Percentiles rank a stretch among this genome's conserved stretches.
Evolutionary conservation across 2,888 invertebrate species (phyloP).

Genomic region (Amiota minor): DNA sequence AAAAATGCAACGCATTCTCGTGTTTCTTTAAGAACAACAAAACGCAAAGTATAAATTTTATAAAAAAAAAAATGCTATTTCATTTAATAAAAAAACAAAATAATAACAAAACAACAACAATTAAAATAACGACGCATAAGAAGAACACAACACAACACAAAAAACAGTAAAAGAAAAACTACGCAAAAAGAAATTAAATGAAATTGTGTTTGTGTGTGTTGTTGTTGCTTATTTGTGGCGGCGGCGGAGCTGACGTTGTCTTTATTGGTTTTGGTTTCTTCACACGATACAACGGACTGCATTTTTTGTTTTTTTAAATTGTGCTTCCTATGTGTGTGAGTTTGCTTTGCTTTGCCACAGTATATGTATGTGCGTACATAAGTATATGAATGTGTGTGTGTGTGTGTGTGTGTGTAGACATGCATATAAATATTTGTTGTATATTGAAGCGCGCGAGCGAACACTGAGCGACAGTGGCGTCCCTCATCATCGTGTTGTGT

Average conservation of each 20-base stretch:
- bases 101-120: too few relatives aligned
- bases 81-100: too few relatives aligned
- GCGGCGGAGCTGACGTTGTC: constrained; percentile 26
- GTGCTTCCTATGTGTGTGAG: too few relatives aligned
- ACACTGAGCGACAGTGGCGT: too few relatives aligned
- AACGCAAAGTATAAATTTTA: neutral
- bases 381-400: neutral
- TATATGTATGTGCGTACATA: neutral
- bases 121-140: too few relatives aligned
- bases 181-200: neutral
- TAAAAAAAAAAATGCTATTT: too few relatives aligned
- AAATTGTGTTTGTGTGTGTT: too few relatives aligned
- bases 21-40: neutral
- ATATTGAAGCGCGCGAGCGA: neutral
- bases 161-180: constrained; percentile 29
- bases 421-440: neutral
- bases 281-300: neutral
- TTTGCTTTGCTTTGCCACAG: too few relatives aligned
- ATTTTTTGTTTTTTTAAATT: neutral
- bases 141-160: too few relatives aligned
- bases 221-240: neutral
- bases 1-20: constrained; percentile 1
- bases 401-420: neutral
- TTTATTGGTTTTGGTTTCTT: constrained; percentile 10
- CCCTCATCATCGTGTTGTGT: neutral